These are phyloP conservation scores for Typhlichthys eigenmanni DNA, from an alignment of 2,797 vertebrate genomes.

Conservation along the genomic window DNA sequence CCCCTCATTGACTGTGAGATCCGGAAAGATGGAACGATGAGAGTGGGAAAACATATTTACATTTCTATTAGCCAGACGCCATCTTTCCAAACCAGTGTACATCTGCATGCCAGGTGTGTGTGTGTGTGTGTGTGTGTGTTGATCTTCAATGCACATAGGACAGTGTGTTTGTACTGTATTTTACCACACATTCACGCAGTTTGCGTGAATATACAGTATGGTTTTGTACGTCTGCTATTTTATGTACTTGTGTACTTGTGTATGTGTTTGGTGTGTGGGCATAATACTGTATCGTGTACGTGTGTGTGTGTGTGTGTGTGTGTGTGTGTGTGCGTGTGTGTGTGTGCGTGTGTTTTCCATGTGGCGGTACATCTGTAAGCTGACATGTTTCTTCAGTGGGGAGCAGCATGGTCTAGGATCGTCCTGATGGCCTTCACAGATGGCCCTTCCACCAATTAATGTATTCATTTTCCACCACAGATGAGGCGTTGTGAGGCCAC, in stretches of 20 bases:
- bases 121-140: conserved; percentile 18
- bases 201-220: conserved; percentile 18
- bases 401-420: conserved; percentile 69
- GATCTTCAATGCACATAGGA: no score
- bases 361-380: conserved; percentile 64
- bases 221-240: not conserved
- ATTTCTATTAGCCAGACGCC: conserved; percentile 22
- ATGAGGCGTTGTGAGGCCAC: conserved; percentile 59
- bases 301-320: not conserved
- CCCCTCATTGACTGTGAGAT: conserved; percentile 36
- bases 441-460: conserved; percentile 66
- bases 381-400: conserved; percentile 74
- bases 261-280: conserved; percentile 19
- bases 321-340: conserved; percentile 1
- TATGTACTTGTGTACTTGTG: conserved; percentile 49
- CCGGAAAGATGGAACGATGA: conserved; percentile 30
- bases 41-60: conserved; percentile 7
- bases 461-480: conserved; percentile 75
- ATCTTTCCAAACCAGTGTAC: conserved; percentile 57
- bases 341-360: conserved; percentile 40
- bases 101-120: conserved; percentile 42
- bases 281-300: conserved; percentile 2
- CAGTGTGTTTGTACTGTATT: conserved; percentile 28
- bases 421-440: conserved; percentile 74
- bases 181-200: conserved; percentile 7